phyloP scores from a whole-genome alignment of 2,888 invertebrate genomes.

The Ormyrus nitidulus region DNA sequence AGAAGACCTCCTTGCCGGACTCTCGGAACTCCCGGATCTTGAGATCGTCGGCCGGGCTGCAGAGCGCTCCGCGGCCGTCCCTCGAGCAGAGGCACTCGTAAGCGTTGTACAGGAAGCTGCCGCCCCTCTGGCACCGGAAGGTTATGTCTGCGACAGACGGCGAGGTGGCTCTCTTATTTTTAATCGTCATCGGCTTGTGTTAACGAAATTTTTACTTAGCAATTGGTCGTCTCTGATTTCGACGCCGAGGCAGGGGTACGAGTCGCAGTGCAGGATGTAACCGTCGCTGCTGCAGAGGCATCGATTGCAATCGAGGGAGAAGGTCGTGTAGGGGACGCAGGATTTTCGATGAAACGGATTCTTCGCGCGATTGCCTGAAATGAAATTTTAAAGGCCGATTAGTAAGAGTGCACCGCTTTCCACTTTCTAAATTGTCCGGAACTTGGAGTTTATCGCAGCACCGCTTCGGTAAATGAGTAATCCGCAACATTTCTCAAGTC shows the following conservation, averaged over 20 bases:
- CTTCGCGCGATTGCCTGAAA: slow-evolving; percentile 32
- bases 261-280: slow-evolving; percentile 18
- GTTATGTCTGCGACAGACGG: slow-evolving; percentile 29
- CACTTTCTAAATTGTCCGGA: slow-evolving; percentile 3
- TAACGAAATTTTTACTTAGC: slow-evolving; percentile 14
- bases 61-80: slow-evolving; percentile 27
- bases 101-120: slow-evolving; percentile 25
- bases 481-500: no score
- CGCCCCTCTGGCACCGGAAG: slow-evolving; percentile 15
- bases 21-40: slow-evolving; percentile 4
- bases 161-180: background rate
- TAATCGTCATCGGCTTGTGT: background rate
- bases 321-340: slow-evolving; percentile 38
- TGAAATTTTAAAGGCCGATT: background rate
- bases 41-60: background rate
- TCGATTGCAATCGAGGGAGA: slow-evolving; percentile 47
- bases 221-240: slow-evolving; percentile 47
- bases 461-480: no score
- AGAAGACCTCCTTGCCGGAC: slow-evolving; percentile 6
- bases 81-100: slow-evolving; percentile 43
- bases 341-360: background rate
- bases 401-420: slow-evolving; percentile 2
- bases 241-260: slow-evolving; percentile 41
- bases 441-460: no score
- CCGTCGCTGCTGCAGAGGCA: slow-evolving; percentile 45